These are phyloP conservation scores for Atherinomorus stipes DNA, from an alignment of 2,113 vertebrate genomes.

Conservation along the genomic window DNA sequence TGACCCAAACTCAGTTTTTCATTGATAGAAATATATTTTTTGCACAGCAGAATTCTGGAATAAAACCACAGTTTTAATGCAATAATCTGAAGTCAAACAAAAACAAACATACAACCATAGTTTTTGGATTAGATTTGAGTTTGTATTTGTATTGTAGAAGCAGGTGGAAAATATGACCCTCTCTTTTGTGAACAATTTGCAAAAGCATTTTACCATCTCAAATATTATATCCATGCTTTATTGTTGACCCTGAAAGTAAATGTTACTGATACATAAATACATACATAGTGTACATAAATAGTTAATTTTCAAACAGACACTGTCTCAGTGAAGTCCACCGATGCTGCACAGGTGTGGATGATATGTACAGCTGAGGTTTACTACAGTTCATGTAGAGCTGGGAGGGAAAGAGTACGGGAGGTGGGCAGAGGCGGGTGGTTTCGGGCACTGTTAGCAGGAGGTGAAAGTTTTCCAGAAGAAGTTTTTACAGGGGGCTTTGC, in stretches of 20 bases:
- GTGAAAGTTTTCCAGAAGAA: constrained; percentile 97
- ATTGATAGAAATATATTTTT: constrained; percentile 4
- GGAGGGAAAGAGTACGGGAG: constrained; percentile 9
- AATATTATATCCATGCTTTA: constrained; percentile 85
- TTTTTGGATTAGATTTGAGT: constrained; percentile 24
- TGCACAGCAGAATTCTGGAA: background rate
- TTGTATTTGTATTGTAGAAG: constrained; percentile 41
- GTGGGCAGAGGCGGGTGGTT: background rate
- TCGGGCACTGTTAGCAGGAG: constrained; percentile 84
- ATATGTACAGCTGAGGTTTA: constrained; percentile 78
- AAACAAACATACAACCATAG: constrained; percentile 17
- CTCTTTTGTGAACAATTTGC: constrained; percentile 14
- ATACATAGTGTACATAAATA: constrained; percentile 77
- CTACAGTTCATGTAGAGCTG: constrained; percentile 80
- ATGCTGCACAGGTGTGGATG: constrained; percentile 66
- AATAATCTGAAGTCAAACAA: background rate
- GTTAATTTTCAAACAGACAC: constrained; percentile 75
- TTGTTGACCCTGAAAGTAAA: constrained; percentile 78
- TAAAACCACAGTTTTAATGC: background rate
- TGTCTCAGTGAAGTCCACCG: constrained; percentile 81
- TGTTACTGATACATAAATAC: constrained; percentile 68
- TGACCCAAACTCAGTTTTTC: background rate
- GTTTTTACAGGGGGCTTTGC: constrained; percentile 92
- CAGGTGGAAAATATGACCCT: constrained; percentile 21
- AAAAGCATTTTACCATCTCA: constrained; percentile 61